Evolutionary conservation across 2,888 invertebrate species (phyloP), one percentile per base, ranked within the genome.

Genomic region (Phlogophora meticulosa): DNA sequence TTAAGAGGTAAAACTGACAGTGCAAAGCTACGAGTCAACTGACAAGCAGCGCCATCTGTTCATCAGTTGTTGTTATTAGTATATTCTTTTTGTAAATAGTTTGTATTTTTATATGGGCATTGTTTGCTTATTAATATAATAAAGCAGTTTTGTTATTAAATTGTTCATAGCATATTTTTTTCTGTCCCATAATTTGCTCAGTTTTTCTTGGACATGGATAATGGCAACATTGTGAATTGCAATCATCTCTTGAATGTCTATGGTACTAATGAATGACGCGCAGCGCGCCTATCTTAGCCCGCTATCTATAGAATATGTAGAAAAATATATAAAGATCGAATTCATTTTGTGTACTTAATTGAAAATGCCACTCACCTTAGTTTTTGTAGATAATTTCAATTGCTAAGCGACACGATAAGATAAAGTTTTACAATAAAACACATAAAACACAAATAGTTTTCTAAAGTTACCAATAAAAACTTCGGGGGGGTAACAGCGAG

Each of bases 211-310:
- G 1, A 40, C 1, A 28, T 9, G 1, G 9, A n/a, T 1, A 46
- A 34, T 75, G 75, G 75, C 79, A 75, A 61, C 68, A 58, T 67
- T 55, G 13, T 15, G 34, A 58, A 74, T 45, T 61, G 49, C 75
- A 74, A 38, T 66, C n/a, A 40, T 45, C 24, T 60, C 73, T 67
- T 74, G 34, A 17, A 40, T 2, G 34, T 75, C 43, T 74, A 55
- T 76, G 75, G 56, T 22, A 11, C 0, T 36, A 56, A 72, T 40
- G 58, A 46, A 51, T 48, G 78, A 78, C 52, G 73, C 61, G 49
- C 40, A 13, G 40, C 17, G 36, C 36, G 32, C 43, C 46, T 7
- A 5, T 15, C 20, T 7, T 40, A 20, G 4, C 4, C 2, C 24
- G 36, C 38, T 71, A 75, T 40, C 17, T 67, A 51, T 42, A 55